phyloP scores from a whole-genome alignment of 1,140 invertebrate genomes.

The Linepithema humile region DNA sequence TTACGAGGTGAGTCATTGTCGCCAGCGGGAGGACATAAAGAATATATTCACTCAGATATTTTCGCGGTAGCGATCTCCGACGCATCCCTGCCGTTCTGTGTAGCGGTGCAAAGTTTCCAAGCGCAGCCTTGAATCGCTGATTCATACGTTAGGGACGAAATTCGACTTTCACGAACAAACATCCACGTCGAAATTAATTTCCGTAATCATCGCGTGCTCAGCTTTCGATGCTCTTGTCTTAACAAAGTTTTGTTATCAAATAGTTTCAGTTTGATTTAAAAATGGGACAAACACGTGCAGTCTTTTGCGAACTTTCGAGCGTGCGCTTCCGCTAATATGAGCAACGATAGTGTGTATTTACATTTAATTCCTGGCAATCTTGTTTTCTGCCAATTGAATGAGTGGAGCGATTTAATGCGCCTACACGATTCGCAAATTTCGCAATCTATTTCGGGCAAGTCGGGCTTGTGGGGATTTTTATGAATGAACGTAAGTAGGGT shows the following conservation, averaged over 20 bases:
- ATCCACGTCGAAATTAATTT: background rate
- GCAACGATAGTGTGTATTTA: no score
- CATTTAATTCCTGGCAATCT: background rate
- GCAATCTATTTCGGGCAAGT: conserved; percentile 19
- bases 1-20: conserved; percentile 53
- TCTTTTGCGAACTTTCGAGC: no score
- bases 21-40: conserved; percentile 13
- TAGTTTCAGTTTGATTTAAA: no score
- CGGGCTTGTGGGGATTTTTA: conserved; percentile 66
- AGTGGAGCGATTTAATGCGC: conserved; percentile 50
- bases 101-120: background rate
- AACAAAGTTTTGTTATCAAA: no score
- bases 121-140: conserved; percentile 39
- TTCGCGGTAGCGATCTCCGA: conserved; percentile 3
- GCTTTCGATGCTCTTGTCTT: no score
- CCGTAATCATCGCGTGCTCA: background rate
- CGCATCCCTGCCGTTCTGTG: conserved; percentile 25
- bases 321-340: no score
- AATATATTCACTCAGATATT: conserved; percentile 40
- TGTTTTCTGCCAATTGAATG: background rate
- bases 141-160: conserved; percentile 13
- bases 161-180: background rate
- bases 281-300: no score
- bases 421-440: conserved; percentile 50
- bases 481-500: conserved; percentile 68